Evolutionary conservation across 2,888 invertebrate genomes (phyloP).

Genomic region (Acanthosepion pharaonis): DNA sequence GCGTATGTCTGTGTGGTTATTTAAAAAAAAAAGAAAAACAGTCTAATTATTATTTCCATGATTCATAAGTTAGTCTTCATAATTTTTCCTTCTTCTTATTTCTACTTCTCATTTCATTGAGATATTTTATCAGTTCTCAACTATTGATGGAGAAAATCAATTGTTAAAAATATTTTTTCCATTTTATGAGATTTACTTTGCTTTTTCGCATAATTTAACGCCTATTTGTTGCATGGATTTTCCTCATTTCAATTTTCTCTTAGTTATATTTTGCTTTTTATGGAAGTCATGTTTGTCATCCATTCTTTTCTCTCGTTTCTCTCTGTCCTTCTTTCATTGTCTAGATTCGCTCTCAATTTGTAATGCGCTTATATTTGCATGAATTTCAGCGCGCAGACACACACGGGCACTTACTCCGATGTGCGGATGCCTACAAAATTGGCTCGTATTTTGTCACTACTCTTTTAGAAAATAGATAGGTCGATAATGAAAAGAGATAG

Average conservation of each 20-base stretch:
- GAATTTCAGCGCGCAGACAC: not conserved
- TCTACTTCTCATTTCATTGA: not conserved
- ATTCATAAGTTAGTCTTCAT: not conserved
- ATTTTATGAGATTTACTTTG: not conserved
- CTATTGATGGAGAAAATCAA: not conserved
- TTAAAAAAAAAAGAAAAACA: not conserved
- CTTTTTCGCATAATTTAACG: not conserved
- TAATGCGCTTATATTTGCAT: not conserved
- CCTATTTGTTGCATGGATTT: conserved; percentile 8
- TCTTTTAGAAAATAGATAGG: no score
- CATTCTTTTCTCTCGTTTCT: not conserved
- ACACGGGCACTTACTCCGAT: no score
- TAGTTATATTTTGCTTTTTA: not conserved
- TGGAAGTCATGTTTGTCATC: not conserved
- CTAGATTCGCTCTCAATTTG: not conserved
- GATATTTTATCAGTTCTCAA: not conserved
- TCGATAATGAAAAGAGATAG: no score
- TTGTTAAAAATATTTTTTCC: not conserved
- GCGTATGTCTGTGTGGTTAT: no score
- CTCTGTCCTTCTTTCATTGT: not conserved
- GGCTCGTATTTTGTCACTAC: no score
- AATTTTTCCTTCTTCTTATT: not conserved
- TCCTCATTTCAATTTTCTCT: not conserved
- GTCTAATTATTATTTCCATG: conserved; percentile 17
- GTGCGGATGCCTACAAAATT: no score